Evolutionary conservation across 2,888 invertebrate genomes (phyloP).

Genomic region (Anticlea derivata): DNA sequence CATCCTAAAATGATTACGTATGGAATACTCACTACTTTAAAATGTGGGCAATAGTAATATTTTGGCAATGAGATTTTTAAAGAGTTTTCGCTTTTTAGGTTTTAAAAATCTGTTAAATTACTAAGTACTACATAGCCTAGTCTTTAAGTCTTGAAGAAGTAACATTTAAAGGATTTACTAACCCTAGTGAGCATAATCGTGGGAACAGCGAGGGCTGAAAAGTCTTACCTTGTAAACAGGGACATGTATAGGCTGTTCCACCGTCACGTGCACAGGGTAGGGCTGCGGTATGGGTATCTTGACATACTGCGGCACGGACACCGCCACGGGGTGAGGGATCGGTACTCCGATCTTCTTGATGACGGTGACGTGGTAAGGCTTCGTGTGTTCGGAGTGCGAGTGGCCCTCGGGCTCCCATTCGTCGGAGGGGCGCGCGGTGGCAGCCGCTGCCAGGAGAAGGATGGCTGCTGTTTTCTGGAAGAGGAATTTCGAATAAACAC

Average conservation of each 20-base stretch:
- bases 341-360: constrained; percentile 89
- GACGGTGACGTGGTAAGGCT: constrained; percentile 88
- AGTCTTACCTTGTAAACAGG: constrained; percentile 86
- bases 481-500: background rate
- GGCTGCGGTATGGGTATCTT: constrained; percentile 90
- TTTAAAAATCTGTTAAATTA: no score
- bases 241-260: constrained; percentile 89
- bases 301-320: constrained; percentile 87
- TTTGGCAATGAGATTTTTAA: no score
- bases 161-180: no score
- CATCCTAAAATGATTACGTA: no score
- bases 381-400: constrained; percentile 87
- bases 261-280: constrained; percentile 88
- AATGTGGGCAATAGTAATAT: no score
- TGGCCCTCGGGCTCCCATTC: constrained; percentile 82
- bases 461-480: constrained; percentile 73
- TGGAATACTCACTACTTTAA: no score
- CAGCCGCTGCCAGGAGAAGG: constrained; percentile 59
- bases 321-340: constrained; percentile 89
- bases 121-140: no score
- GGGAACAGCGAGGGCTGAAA: no score
- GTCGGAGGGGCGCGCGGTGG: constrained; percentile 66
- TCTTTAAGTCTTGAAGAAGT: no score
- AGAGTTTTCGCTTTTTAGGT: no score
- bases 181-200: no score